Evolutionary conservation across 2,797 vertebrate species (phyloP).

Genomic region (Catharus ustulatus): DNA sequence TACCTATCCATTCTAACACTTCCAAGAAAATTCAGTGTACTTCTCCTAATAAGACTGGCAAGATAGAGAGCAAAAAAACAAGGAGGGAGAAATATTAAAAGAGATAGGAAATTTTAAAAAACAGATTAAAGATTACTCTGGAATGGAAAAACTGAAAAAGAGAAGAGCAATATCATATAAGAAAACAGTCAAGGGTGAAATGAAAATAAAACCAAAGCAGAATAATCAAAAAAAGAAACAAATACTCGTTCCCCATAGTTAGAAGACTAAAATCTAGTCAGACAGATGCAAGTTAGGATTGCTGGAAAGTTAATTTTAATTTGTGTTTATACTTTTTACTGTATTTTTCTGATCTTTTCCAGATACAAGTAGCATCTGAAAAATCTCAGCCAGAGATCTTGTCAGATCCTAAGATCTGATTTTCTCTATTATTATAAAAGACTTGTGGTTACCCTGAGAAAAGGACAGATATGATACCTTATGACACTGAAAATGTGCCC

Average conservation of each 20-base stretch:
- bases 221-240: background rate
- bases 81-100: background rate
- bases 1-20: background rate
- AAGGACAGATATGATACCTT: constrained; percentile 32
- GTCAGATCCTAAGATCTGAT: background rate
- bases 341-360: background rate
- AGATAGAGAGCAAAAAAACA: background rate
- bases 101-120: background rate
- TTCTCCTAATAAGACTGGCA: background rate
- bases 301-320: background rate
- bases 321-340: background rate
- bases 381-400: background rate
- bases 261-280: background rate
- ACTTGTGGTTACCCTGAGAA: background rate
- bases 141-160: background rate
- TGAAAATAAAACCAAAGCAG: background rate
- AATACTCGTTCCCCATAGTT: background rate
- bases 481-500: constrained; percentile 6
- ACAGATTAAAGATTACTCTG: background rate
- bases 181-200: background rate
- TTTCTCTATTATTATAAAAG: background rate
- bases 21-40: background rate
- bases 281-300: background rate
- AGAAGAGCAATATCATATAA: background rate
- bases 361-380: background rate